Evolutionary conservation across 1,140 invertebrate species (phyloP), one percentile per base, ranked within the genome.

Genomic region (Hesperophylax magnus): DNA sequence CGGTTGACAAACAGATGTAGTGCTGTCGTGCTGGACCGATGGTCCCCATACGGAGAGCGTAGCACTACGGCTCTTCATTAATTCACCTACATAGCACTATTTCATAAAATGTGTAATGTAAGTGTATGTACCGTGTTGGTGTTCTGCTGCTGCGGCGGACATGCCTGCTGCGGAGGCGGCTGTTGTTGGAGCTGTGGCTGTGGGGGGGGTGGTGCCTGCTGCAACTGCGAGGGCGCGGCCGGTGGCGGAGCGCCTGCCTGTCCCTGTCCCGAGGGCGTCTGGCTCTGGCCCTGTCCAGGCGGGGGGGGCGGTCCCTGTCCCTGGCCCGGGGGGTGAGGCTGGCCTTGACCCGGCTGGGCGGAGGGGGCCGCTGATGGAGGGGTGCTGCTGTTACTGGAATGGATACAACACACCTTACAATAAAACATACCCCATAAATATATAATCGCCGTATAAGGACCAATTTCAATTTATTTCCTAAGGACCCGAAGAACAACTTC

Each of bases 101-200:
- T n/a, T n/a, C n/a, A 39, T 39, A 39, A 39, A 8, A 9, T 39
- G 34, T 9, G 34, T 8, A 39, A 39, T 31, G 6, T 56, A 39
- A 4, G 24, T 53, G 56, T 74, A 65, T 67, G 63, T 9, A 84
- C 82, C 75, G 82, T 81, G 78, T 78, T 78, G 82, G 27, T 84
- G 77, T 81, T 80, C 87, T 88, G 88, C 84, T 87, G 86, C 77
- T 54, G 82, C 86, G 88, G 88, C 83, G 88, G 86, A 85, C 87
- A 84, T 79, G 86, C 85, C 82, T 86, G 85, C 82, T 86, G 84
- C 78, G 87, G 85, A 8, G n/a, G 47, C 53, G 82, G 82, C 84
- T 31, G 86, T 81, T 86, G 87, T 85, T 86, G 88, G 86, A 84
- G 78, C 34, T 39, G 34, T 8, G 7, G 11, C n/a, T 85, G 83